phyloP scores from a whole-genome alignment of 2,113 vertebrate genomes.

The Formicarius rufipectus region DNA sequence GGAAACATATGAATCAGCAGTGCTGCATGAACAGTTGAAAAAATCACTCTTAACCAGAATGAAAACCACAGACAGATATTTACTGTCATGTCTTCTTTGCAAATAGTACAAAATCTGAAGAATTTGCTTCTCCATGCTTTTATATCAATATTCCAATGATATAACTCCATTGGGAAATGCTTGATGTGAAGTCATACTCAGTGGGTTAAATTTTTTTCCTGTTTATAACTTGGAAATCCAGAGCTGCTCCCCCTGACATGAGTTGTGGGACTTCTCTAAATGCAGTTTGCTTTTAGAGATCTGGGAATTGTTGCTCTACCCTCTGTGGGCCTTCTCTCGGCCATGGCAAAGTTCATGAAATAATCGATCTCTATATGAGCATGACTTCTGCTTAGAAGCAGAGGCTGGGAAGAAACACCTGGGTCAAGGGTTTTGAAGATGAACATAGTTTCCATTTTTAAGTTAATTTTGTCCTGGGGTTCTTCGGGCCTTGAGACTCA shows the following conservation, averaged over 20 bases:
- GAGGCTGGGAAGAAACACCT: slow-evolving; percentile 56
- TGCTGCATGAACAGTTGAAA: slow-evolving; percentile 21
- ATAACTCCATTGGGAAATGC: background rate
- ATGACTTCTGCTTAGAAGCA: slow-evolving; percentile 54
- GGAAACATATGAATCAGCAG: slow-evolving; percentile 24
- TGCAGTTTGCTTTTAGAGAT: background rate
- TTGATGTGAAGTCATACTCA: background rate
- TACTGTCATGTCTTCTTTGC: slow-evolving; percentile 28
- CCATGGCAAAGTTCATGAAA: slow-evolving; percentile 57
- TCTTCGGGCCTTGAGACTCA: slow-evolving; percentile 16
- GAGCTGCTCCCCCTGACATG: background rate
- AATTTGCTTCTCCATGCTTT: slow-evolving; percentile 33
- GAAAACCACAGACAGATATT: slow-evolving; percentile 10
- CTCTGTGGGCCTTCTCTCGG: background rate
- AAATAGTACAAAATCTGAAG: slow-evolving; percentile 52
- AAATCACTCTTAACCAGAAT: slow-evolving; percentile 40
- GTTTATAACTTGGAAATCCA: background rate
- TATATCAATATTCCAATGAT: background rate
- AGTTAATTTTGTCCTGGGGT: background rate
- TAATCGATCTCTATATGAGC: slow-evolving; percentile 66
- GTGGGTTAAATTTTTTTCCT: background rate
- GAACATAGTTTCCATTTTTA: background rate
- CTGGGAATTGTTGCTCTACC: background rate
- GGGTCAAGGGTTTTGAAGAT: slow-evolving; percentile 11
- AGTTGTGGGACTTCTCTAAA: background rate